These are phyloP conservation scores for Cinclus cinclus DNA, from an alignment of 2,113 vertebrate genomes.

Conservation along the genomic window DNA sequence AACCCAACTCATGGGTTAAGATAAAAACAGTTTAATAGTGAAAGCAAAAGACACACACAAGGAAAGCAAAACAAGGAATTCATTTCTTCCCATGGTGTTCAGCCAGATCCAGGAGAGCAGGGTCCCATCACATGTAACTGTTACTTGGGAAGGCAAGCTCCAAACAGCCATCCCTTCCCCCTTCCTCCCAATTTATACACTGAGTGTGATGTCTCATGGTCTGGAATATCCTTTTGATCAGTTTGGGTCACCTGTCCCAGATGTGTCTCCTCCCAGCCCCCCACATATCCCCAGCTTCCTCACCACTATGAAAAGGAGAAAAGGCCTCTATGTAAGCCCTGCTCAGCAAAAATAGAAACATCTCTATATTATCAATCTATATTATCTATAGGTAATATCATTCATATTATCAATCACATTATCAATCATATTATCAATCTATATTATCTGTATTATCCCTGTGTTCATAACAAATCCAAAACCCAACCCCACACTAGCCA, in stretches of 20 bases:
- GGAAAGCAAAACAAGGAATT: neutral
- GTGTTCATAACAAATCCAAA: neutral
- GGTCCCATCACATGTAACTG: fast-evolving
- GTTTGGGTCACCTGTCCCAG: neutral
- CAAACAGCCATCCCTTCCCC: neutral
- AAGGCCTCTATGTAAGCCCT: neutral
- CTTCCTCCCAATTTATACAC: neutral
- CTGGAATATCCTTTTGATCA: neutral
- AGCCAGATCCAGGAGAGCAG: neutral
- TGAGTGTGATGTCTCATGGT: neutral
- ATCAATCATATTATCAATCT: too few relatives aligned
- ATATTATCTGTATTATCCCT: too few relatives aligned
- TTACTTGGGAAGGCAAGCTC: neutral
- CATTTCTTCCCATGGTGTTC: neutral
- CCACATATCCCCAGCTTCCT: neutral
- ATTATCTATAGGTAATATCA: too few relatives aligned
- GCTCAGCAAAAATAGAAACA: neutral
- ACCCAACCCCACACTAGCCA: neutral
- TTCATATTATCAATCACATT: too few relatives aligned
- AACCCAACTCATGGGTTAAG: neutral
- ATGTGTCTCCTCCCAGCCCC: neutral
- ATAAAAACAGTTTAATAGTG: neutral
- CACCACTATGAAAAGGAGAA: neutral
- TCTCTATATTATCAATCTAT: too few relatives aligned
- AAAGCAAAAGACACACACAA: neutral